These are phyloP conservation scores for Neoitamus cyanurus DNA, from an alignment of 2,888 invertebrate species.

Conservation along the genomic window DNA sequence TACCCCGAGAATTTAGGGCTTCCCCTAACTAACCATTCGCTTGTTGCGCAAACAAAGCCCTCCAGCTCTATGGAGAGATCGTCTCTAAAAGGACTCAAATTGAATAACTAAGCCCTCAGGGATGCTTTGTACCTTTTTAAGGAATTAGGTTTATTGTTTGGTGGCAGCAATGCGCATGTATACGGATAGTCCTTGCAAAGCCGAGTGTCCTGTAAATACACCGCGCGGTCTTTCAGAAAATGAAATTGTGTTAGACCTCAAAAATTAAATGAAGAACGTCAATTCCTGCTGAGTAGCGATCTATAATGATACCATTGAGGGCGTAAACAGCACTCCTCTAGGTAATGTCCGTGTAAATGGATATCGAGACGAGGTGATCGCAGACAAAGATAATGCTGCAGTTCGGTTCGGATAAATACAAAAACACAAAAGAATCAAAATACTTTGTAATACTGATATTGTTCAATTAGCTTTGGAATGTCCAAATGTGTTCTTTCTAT, in stretches of 20 bases:
- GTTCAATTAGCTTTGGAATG: too few relatives aligned
- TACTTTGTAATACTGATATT: too few relatives aligned
- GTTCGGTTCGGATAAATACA: too few relatives aligned
- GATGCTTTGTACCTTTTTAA: conserved; percentile 38
- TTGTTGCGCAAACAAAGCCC: conserved; percentile 56
- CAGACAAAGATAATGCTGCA: too few relatives aligned
- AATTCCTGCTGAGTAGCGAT: conserved; percentile 22
- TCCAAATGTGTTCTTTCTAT: too few relatives aligned
- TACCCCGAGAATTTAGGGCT: conserved; percentile 49
- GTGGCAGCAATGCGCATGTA: conserved; percentile 46
- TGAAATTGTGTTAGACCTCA: conserved; percentile 37
- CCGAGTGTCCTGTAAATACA: not conserved
- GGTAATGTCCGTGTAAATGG: not conserved
- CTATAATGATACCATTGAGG: conserved; percentile 4
- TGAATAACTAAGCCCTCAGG: conserved; percentile 40
- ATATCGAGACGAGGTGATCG: not conserved
- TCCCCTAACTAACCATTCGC: conserved; percentile 53
- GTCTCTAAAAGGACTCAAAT: conserved; percentile 30
- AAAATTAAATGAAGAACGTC: conserved; percentile 40
- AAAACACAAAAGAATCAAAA: too few relatives aligned
- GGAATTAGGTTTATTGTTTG: conserved; percentile 55
- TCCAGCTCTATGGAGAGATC: conserved; percentile 45
- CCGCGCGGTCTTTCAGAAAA: not conserved
- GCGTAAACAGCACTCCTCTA: not conserved
- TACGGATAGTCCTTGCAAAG: not conserved